Evolutionary conservation across 2,888 invertebrate species (phyloP).

Genomic region (Calameuta filiformis): DNA sequence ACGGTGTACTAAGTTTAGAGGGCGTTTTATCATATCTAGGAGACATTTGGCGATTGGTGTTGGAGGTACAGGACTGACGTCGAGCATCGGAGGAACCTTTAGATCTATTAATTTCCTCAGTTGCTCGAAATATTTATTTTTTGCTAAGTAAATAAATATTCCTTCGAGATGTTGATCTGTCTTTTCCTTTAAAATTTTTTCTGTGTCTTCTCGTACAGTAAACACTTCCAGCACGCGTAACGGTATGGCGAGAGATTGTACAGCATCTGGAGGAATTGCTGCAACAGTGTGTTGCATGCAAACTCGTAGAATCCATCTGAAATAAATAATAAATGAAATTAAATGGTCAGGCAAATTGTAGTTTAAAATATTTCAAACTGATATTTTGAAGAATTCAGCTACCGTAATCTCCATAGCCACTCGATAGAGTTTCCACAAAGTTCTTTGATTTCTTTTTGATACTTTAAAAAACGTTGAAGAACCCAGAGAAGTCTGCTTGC

Average conservation of each 20-base stretch:
- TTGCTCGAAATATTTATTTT: conserved; percentile 75
- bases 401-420: conserved; percentile 66
- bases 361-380: background rate
- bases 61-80: conserved; percentile 76
- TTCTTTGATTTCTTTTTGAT: conserved; percentile 60
- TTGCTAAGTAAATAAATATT: conserved; percentile 57
- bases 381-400: conserved; percentile 16
- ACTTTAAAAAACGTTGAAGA: conserved; percentile 63
- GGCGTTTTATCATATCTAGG: conserved; percentile 80
- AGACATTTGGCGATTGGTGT: conserved; percentile 80
- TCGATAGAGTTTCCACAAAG: conserved; percentile 54
- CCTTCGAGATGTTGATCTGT: conserved; percentile 59
- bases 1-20: conserved; percentile 72
- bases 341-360: background rate
- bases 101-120: conserved; percentile 77
- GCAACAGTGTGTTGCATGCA: conserved; percentile 69
- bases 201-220: conserved; percentile 68
- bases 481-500: conserved; percentile 71
- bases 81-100: conserved; percentile 76
- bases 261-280: conserved; percentile 36
- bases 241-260: conserved; percentile 76
- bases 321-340: conserved; percentile 26
- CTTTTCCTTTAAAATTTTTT: conserved; percentile 47
- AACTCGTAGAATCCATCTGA: conserved; percentile 69
- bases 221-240: conserved; percentile 84